Percentiles rank a stretch among this genome's conserved stretches.
phyloP scores from a whole-genome alignment of 2,888 invertebrate genomes.

The Lampropteryx suffumata region DNA sequence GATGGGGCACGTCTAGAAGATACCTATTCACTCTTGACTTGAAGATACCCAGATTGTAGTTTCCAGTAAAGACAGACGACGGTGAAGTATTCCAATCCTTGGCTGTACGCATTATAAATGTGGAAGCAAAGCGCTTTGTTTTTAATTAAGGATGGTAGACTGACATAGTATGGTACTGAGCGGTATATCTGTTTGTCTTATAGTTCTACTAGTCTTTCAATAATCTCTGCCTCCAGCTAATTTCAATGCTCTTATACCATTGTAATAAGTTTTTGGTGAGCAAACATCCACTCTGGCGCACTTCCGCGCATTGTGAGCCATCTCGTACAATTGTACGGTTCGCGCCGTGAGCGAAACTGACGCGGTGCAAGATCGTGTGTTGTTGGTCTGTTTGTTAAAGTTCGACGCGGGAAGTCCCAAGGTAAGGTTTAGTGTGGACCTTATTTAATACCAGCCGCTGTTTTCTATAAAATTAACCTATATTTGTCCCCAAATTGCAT shows the following conservation, averaged over 20 bases:
- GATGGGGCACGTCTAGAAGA: too few species aligned
- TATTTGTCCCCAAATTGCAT: too few species aligned
- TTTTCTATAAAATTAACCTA: too few species aligned
- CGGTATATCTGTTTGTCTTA: too few species aligned
- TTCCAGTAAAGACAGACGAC: too few species aligned
- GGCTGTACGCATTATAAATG: too few species aligned
- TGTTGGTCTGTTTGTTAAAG: slow-evolving; percentile 49
- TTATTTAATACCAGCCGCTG: not conserved
- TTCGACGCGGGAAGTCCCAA: slow-evolving; percentile 65
- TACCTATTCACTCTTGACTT: too few species aligned
- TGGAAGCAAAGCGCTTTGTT: too few species aligned
- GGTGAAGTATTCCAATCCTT: too few species aligned
- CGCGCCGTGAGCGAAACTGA: slow-evolving; percentile 65
- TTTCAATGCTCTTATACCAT: slow-evolving; percentile 7
- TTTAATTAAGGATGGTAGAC: too few species aligned
- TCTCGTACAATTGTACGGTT: slow-evolving; percentile 32
- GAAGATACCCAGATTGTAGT: too few species aligned
- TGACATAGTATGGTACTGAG: too few species aligned
- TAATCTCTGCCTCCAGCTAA: slow-evolving; percentile 4
- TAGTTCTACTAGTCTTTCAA: not conserved
- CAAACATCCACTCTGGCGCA: slow-evolving; percentile 21
- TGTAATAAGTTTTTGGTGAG: slow-evolving; percentile 25
- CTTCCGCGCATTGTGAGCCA: slow-evolving; percentile 71
- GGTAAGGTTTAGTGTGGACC: slow-evolving; percentile 26
- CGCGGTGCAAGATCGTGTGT: slow-evolving; percentile 47